These are phyloP conservation scores for Vulpes lagopus DNA, from an alignment of 2,113 vertebrate species.

Conservation along the genomic window DNA sequence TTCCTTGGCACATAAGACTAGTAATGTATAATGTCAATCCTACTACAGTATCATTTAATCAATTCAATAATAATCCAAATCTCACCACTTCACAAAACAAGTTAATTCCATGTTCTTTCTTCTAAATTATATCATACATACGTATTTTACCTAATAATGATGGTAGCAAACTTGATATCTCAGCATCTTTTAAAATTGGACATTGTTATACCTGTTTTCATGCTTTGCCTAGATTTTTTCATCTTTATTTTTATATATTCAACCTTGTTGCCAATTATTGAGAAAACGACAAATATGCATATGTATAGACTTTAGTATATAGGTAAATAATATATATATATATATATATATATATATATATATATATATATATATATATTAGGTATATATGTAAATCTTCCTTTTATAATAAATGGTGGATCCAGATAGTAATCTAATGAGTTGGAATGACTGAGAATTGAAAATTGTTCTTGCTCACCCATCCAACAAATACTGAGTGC, in stretches of 20 bases:
- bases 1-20: not conserved
- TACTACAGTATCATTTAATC: not conserved
- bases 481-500: not conserved
- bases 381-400: too few species aligned
- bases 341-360: too few species aligned
- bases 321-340: not conserved
- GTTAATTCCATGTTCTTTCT: not conserved
- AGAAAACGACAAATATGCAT: not conserved
- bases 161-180: not conserved
- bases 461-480: not conserved
- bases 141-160: not conserved
- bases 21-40: not conserved
- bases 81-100: not conserved
- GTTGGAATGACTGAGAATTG: not conserved
- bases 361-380: not conserved
- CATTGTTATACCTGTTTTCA: not conserved
- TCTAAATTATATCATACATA: not conserved
- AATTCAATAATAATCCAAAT: conserved; percentile 3
- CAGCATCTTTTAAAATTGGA: conserved; percentile 26
- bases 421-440: not conserved
- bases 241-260: not conserved
- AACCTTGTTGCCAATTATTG: not conserved
- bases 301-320: not conserved
- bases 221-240: not conserved
- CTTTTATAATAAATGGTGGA: not conserved